phyloP scores from a whole-genome alignment of 2,797 vertebrate species.

The Microchirus variegatus region DNA sequence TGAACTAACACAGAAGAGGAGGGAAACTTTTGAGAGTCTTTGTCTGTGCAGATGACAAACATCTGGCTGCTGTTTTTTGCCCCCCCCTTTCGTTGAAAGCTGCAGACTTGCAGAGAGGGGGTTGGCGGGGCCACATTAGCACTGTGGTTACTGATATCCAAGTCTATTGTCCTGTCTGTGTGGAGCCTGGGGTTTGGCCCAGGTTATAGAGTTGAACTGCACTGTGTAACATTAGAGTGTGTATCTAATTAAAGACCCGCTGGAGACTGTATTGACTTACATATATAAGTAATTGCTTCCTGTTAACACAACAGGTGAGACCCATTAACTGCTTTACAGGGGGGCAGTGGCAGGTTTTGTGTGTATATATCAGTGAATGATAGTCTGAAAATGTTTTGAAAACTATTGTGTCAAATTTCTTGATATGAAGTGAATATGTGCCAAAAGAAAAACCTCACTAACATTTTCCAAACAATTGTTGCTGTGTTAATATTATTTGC shows the following conservation, averaged over 20 bases:
- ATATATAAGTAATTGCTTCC: slow-evolving; percentile 74
- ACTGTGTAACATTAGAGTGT: slow-evolving; percentile 71
- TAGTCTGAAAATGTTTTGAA: slow-evolving; percentile 17
- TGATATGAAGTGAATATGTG: not conserved
- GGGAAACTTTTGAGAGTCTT: slow-evolving; percentile 68
- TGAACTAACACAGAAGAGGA: slow-evolving; percentile 35
- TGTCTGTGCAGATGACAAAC: slow-evolving; percentile 76
- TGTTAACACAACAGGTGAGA: slow-evolving; percentile 72
- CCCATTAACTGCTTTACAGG: slow-evolving; percentile 57
- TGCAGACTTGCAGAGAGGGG: slow-evolving; percentile 51
- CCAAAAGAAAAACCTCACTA: slow-evolving; percentile 1
- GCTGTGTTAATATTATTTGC: slow-evolving; percentile 4
- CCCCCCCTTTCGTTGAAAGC: slow-evolving; percentile 30
- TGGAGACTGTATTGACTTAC: slow-evolving; percentile 74
- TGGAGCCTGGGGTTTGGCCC: slow-evolving; percentile 45
- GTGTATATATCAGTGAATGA: not conserved
- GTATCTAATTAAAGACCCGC: slow-evolving; percentile 71
- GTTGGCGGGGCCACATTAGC: slow-evolving; percentile 43
- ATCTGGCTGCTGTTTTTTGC: slow-evolving; percentile 65
- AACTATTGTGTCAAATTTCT: slow-evolving; percentile 17
- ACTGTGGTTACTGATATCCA: slow-evolving; percentile 61
- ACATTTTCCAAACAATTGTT: not conserved
- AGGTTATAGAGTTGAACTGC: slow-evolving; percentile 57
- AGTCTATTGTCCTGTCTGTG: slow-evolving; percentile 61
- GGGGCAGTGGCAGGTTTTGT: slow-evolving; percentile 40